These are phyloP conservation scores for Leucoraja erinaceus DNA, from an alignment of 2,113 vertebrate species.

Conservation along the genomic window DNA sequence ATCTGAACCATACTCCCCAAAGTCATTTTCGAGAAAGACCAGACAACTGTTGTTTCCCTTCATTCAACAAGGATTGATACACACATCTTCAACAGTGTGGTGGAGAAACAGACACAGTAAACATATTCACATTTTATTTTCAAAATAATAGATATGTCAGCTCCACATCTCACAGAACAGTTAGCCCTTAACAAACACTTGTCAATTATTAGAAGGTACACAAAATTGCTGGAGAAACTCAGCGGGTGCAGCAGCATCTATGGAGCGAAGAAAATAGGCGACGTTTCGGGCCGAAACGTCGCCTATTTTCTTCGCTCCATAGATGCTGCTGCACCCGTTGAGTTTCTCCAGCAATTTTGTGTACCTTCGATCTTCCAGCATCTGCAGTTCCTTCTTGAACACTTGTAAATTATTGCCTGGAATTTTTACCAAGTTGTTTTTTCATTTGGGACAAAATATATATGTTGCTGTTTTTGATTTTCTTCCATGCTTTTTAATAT, in stretches of 20 bases:
- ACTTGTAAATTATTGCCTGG: constrained; percentile 15
- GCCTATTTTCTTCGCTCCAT: too few relatives aligned
- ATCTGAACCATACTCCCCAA: background rate
- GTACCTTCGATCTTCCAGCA: too few relatives aligned
- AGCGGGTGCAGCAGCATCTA: too few relatives aligned
- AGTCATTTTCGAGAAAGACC: background rate
- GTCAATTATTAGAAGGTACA: constrained; percentile 24
- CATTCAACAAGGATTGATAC: constrained; percentile 53
- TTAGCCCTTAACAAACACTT: background rate
- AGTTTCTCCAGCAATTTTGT: too few relatives aligned
- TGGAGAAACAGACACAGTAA: constrained; percentile 50
- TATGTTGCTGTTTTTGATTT: background rate
- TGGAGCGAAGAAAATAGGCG: too few relatives aligned
- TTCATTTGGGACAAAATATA: background rate
- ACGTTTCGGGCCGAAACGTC: too few relatives aligned
- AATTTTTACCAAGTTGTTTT: background rate
- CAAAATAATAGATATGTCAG: constrained; percentile 57
- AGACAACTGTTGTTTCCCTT: constrained; percentile 20
- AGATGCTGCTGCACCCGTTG: too few relatives aligned
- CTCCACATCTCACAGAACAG: constrained; percentile 33
- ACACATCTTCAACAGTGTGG: constrained; percentile 47
- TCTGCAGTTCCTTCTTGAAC: too few relatives aligned
- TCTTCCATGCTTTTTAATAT: background rate
- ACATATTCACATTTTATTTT: constrained; percentile 52
- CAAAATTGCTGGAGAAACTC: too few relatives aligned